phyloP scores from a whole-genome alignment of 2,888 invertebrate genomes.

The Agelastica alni region DNA sequence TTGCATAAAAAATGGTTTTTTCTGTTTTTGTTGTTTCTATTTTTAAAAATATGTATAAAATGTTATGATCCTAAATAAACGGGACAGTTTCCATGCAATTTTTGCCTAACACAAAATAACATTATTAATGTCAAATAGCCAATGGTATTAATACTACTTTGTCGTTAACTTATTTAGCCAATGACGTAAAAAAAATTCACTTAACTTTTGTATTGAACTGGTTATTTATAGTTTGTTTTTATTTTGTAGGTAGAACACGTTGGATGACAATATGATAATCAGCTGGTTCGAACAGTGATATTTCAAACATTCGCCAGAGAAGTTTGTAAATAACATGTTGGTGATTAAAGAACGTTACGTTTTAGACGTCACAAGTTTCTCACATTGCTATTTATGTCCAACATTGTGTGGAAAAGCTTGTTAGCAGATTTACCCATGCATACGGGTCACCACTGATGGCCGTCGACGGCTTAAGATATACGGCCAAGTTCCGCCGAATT shows the following conservation, averaged over 20 bases:
- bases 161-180: no score
- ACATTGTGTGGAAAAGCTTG: constrained; percentile 23
- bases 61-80: no score
- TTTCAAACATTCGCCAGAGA: constrained; percentile 17
- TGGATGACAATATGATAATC: constrained; percentile 27
- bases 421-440: constrained; percentile 26
- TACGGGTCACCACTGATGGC: constrained; percentile 47
- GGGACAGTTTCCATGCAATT: no score
- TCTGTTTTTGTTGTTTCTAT: no score
- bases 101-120: no score
- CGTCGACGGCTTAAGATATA: constrained; percentile 43
- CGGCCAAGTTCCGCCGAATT: constrained; percentile 46
- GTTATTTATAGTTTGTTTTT: constrained; percentile 21
- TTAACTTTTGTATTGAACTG: no score
- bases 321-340: constrained; percentile 28
- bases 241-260: constrained; percentile 21
- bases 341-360: constrained; percentile 20
- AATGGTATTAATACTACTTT: no score
- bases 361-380: constrained; percentile 16
- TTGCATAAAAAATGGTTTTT: no score
- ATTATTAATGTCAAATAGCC: no score
- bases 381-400: constrained; percentile 20
- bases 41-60: no score
- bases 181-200: no score
- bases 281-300: constrained; percentile 3